Evolutionary conservation across 1,140 invertebrate genomes (phyloP), one percentile per base, ranked within the genome.

Genomic region (Chymomyza costata): DNA sequence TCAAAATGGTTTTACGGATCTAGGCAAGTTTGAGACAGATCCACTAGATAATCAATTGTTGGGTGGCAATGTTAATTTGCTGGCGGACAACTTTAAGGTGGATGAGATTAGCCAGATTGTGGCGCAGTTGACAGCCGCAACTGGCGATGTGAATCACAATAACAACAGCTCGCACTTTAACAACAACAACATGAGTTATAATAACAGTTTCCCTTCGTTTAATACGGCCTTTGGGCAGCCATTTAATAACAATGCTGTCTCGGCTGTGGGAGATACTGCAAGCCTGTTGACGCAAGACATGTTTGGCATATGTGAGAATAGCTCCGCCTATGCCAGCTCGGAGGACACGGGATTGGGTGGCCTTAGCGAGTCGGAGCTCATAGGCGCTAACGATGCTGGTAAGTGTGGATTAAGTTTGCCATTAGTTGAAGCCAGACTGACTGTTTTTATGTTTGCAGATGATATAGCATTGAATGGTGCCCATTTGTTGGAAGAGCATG

Each of bases 401-500:
- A 46, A 64, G 67, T 68, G 10, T 34, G 13, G n/a, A 34, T 34
- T 25, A 25, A 34, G n/a, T 34, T 34, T 43, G 30, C 2, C 21
- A 8, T 5, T 28, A 8, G 28, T n/a, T 39, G 16, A 10, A 35
- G 6, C 13, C 38, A 16, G 21, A 13, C 28, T 65, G 18, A 52
- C 17, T 19, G 6, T 2, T 28, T 1, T 11, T 38, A 14, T 25
- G 13, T 18, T 69, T 83, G 15, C 48, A 85, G 70, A 82, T 66
- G 84, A 85, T 39, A 85, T 85, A 46, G 84, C 84, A 53, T 68
- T 88, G 85, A 84, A 87, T 86, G 59, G 88, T 83, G 43, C 89
- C 83, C 83, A 89, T 48, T 85, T 90, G 28, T 86, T 90, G 11
- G 94, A 96, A 68, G 94, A 96, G 85, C 93, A 95, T 60, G 92